Percentiles rank a stretch among this genome's conserved stretches.
These are phyloP conservation scores for Drosophila kohkoa DNA, from an alignment of 1,140 invertebrate genomes.

Conservation along the genomic window DNA sequence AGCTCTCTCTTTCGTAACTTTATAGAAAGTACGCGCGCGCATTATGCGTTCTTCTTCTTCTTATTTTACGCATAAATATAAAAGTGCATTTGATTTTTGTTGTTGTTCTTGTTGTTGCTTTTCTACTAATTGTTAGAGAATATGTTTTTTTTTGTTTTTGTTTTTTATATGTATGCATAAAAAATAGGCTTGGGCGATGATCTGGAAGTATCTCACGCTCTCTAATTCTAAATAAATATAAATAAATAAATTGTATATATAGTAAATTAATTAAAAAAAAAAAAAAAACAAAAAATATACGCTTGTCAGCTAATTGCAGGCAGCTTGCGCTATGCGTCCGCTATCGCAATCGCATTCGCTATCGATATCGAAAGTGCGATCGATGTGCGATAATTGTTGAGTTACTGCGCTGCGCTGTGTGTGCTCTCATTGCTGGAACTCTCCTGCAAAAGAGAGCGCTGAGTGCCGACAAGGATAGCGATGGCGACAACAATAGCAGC, in stretches of 20 bases:
- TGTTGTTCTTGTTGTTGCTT: constrained; percentile 26
- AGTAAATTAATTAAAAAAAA: constrained; percentile 76
- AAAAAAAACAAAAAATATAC: constrained; percentile 80
- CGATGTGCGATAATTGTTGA: constrained; percentile 11
- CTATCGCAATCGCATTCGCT: no score
- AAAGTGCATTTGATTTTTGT: constrained; percentile 43
- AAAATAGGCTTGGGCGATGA: constrained; percentile 42
- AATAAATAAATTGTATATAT: constrained; percentile 82
- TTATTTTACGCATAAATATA: constrained; percentile 52
- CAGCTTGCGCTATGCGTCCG: constrained; percentile 6
- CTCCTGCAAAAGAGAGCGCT: constrained; percentile 31
- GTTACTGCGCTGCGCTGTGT: constrained; percentile 3
- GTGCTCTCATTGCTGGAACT: constrained; percentile 37
- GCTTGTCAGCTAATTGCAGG: constrained; percentile 60
- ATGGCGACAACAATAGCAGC: not conserved
- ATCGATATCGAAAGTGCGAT: no score
- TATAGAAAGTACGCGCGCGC: constrained; percentile 81
- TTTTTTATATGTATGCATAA: constrained; percentile 33
- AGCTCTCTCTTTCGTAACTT: constrained; percentile 77
- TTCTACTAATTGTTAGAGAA: constrained; percentile 42
- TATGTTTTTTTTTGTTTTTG: constrained; percentile 30
- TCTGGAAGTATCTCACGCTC: constrained; percentile 61
- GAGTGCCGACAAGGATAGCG: constrained; percentile 12
- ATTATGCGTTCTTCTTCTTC: constrained; percentile 45
- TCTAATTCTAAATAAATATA: constrained; percentile 80